Percentiles rank a stretch among this genome's conserved stretches.
Evolutionary conservation across 2,888 invertebrate genomes (phyloP).

Genomic region (Brachyptera risi): DNA sequence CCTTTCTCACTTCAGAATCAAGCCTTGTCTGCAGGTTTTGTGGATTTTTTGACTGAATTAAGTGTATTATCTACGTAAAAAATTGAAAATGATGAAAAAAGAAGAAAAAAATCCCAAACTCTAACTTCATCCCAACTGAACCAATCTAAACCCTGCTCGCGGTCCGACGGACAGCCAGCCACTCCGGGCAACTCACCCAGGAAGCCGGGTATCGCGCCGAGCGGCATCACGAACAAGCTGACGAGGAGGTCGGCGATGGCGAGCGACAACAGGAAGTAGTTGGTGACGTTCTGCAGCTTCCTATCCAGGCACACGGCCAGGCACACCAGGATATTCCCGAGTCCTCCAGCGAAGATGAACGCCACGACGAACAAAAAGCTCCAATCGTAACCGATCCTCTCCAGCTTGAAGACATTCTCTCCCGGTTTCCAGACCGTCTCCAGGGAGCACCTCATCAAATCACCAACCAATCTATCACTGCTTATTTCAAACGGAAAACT

Average conservation of each 20-base stretch:
- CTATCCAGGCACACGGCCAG: conserved; percentile 88
- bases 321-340: conserved; percentile 91
- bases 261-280: conserved; percentile 89
- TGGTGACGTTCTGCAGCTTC: conserved; percentile 89
- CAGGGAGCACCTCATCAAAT: background rate
- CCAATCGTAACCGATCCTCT: conserved; percentile 61
- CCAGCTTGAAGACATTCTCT: background rate
- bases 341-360: conserved; percentile 81
- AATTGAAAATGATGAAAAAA: no score
- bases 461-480: background rate
- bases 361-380: conserved; percentile 77
- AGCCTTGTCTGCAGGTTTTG: no score
- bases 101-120: no score
- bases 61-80: no score
- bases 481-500: background rate
- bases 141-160: no score
- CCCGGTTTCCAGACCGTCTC: background rate
- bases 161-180: no score
- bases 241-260: conserved; percentile 92
- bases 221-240: conserved; percentile 92
- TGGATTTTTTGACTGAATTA: no score
- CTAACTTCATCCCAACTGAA: no score
- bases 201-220: conserved; percentile 90
- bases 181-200: conserved; percentile 80
- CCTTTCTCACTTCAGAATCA: no score